Evolutionary conservation across 1,140 invertebrate species (phyloP).

Genomic region (Triops cancriformis): DNA sequence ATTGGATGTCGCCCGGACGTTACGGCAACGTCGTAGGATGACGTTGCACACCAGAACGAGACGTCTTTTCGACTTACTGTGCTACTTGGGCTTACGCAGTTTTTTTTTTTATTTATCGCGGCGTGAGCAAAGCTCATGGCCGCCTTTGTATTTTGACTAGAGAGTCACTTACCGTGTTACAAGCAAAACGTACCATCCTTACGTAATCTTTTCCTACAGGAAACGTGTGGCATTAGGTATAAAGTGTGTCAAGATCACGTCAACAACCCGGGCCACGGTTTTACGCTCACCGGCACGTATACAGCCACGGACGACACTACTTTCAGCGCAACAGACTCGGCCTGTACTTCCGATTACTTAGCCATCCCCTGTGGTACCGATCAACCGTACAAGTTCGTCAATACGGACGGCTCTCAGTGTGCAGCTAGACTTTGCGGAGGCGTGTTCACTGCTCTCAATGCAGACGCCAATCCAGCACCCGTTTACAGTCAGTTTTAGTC

Average conservation of each 20-base stretch:
- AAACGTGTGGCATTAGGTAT: slow-evolving; percentile 25
- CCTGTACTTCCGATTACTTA: slow-evolving; percentile 63
- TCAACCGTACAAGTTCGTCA: slow-evolving; percentile 40
- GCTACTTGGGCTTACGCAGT: too few relatives aligned
- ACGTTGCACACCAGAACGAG: too few relatives aligned
- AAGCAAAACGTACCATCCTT: background rate
- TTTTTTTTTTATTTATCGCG: too few relatives aligned
- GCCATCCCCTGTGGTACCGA: slow-evolving; percentile 66
- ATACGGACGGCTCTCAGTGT: slow-evolving; percentile 43
- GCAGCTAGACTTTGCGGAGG: slow-evolving; percentile 65
- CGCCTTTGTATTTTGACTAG: too few relatives aligned
- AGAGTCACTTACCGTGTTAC: too few relatives aligned
- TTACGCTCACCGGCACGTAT: slow-evolving; percentile 23
- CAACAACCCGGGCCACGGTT: slow-evolving; percentile 23
- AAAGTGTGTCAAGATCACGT: slow-evolving; percentile 24
- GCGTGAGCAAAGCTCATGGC: too few relatives aligned
- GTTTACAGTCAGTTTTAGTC: slow-evolving; percentile 51
- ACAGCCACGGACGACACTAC: slow-evolving; percentile 6
- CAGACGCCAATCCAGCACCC: slow-evolving; percentile 48
- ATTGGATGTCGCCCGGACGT: too few relatives aligned
- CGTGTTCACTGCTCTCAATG: slow-evolving; percentile 51
- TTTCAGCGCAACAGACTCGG: slow-evolving; percentile 15
- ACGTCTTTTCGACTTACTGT: too few relatives aligned
- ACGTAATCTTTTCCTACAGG: background rate
- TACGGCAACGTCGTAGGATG: too few relatives aligned